A percentile compares a stretch with the other conserved stretches of the same genome.
These are phyloP conservation scores for Rhyacophila brunnea DNA, from an alignment of 1,140 invertebrate genomes.

Conservation along the genomic window DNA sequence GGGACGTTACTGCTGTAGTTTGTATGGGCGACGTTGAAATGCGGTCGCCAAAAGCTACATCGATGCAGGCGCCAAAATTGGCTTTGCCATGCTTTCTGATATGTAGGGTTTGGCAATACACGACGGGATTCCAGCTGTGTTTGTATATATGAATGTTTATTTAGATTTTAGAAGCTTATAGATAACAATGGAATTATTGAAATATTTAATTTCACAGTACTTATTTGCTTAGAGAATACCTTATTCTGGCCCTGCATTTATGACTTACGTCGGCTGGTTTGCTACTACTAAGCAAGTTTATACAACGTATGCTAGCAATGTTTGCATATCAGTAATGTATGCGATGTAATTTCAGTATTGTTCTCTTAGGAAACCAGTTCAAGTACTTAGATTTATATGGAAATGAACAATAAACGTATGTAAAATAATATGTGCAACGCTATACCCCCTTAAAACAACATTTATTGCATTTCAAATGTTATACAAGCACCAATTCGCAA, in stretches of 20 bases:
- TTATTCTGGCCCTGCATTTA: neutral
- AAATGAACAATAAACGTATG: conserved; percentile 31
- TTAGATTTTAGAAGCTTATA: too few species aligned
- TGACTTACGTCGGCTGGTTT: conserved; percentile 18
- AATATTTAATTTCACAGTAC: conserved; percentile 3
- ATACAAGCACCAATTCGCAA: neutral
- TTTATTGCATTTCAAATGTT: neutral
- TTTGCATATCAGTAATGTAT: conserved; percentile 32
- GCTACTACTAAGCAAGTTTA: conserved; percentile 29
- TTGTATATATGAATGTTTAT: too few species aligned
- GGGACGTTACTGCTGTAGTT: too few species aligned
- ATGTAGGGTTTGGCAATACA: too few species aligned
- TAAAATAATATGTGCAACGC: conserved; percentile 13
- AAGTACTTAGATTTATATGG: conserved; percentile 25
- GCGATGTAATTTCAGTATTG: conserved; percentile 35
- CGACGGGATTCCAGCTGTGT: too few species aligned
- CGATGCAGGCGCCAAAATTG: too few species aligned
- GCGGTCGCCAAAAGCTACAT: too few species aligned
- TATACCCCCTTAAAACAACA: conserved; percentile 21
- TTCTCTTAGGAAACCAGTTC: conserved; percentile 23
- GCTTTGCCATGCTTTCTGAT: too few species aligned
- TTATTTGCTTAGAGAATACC: neutral
- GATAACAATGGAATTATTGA: too few species aligned
- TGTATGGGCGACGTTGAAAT: too few species aligned
- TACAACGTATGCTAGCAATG: conserved; percentile 30